Evolutionary conservation across 2,113 vertebrate species (phyloP).

Genomic region (Prionailurus viverrinus): DNA sequence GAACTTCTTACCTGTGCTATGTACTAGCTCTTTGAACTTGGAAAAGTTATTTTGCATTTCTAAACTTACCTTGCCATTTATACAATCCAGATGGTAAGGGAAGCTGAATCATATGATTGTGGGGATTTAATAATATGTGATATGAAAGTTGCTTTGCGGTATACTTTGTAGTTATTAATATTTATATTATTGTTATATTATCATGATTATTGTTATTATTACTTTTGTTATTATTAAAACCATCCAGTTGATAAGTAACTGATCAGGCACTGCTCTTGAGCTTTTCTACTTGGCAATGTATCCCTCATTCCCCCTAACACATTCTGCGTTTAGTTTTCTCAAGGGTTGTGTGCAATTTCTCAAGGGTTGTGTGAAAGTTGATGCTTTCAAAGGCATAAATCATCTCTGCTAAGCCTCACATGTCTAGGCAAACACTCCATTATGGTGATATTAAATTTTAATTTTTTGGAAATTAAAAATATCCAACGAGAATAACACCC

Average conservation of each 20-base stretch:
- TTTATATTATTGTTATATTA: neutral
- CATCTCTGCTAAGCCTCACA: conserved; percentile 68
- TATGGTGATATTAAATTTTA: conserved; percentile 77
- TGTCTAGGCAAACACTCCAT: conserved; percentile 69
- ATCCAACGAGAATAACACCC: conserved; percentile 27
- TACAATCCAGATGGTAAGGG: neutral
- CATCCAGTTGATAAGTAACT: neutral
- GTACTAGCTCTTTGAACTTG: neutral
- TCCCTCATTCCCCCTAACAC: neutral
- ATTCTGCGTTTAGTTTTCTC: conserved; percentile 11
- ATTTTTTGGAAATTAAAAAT: conserved; percentile 63
- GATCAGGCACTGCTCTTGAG: neutral
- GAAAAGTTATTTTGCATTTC: neutral
- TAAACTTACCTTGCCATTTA: neutral
- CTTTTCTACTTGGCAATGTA: neutral
- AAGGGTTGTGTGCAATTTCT: conserved; percentile 59
- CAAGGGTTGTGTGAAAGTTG: conserved; percentile 49
- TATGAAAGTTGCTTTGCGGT: neutral
- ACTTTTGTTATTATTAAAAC: neutral
- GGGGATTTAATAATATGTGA: neutral
- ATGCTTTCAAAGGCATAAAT: conserved; percentile 80
- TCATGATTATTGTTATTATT: neutral
- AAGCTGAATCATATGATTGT: neutral
- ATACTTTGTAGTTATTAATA: neutral
- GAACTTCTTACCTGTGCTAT: neutral